Percentiles rank a stretch among this genome's conserved stretches.
These are phyloP conservation scores for Phalangium opilio DNA, from an alignment of 2,888 invertebrate species.

Conservation along the genomic window DNA sequence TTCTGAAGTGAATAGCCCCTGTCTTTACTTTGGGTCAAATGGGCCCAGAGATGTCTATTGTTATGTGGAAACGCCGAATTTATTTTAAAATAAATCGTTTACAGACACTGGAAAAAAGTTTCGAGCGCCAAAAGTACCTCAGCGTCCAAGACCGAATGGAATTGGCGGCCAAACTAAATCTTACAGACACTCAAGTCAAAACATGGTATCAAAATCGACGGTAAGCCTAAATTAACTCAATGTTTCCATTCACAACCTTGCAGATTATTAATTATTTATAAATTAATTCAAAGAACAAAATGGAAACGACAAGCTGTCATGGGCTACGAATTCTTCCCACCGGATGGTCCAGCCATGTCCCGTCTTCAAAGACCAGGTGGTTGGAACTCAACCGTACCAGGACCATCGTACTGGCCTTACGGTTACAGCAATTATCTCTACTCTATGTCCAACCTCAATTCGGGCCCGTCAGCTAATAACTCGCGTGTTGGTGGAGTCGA, in stretches of 20 bases:
- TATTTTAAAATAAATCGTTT: no score
- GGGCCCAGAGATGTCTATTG: no score
- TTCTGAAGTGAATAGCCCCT: no score
- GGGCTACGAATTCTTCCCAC: conserved; percentile 85
- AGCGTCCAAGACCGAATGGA: conserved; percentile 97
- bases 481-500: no score
- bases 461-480: not conserved
- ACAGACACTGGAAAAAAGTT: conserved; percentile 77
- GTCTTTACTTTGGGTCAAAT: no score
- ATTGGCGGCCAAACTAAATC: conserved; percentile 69
- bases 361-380: not conserved
- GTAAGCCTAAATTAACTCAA: conserved; percentile 40
- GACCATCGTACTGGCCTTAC: conserved; percentile 15
- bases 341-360: conserved; percentile 48
- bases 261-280: no score
- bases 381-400: conserved; percentile 3
- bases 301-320: conserved; percentile 99
- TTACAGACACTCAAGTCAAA: conserved; percentile 98
- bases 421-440: conserved; percentile 17
- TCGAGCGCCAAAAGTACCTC: conserved; percentile 91
- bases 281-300: conserved; percentile 96
- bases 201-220: conserved; percentile 99
- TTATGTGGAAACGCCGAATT: no score
- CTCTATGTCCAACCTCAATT: conserved; percentile 9
- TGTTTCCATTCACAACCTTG: no score